These are phyloP conservation scores for Uloborus diversus DNA, from an alignment of 1,140 invertebrate species.

Conservation along the genomic window DNA sequence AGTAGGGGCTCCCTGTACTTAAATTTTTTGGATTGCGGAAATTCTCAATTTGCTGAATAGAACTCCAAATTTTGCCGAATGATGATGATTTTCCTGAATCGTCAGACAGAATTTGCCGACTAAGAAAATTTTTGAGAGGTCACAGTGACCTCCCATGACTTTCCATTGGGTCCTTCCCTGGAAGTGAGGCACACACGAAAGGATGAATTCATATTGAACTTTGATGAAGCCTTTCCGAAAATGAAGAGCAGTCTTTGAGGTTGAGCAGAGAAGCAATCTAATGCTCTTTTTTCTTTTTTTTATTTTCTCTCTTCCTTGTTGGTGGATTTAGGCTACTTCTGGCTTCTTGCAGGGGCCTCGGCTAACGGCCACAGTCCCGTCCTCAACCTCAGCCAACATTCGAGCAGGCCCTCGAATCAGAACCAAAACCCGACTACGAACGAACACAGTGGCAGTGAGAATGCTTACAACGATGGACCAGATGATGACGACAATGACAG, in stretches of 20 bases:
- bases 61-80: no score
- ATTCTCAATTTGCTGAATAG: no score
- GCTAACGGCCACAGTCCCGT: constrained; percentile 90
- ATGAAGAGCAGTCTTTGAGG: constrained; percentile 6
- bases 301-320: constrained; percentile 13
- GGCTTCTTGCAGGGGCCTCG: constrained; percentile 72
- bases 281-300: constrained; percentile 22
- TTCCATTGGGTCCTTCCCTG: no score
- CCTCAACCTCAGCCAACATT: constrained; percentile 86
- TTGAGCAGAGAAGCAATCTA: constrained; percentile 33
- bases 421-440: constrained; percentile 9
- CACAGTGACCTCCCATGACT: no score
- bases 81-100: no score
- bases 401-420: constrained; percentile 63
- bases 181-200: no score
- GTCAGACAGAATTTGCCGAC: no score
- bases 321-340: constrained; percentile 54
- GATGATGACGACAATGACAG: constrained; percentile 79
- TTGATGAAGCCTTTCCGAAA: neutral
- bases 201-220: no score
- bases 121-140: no score
- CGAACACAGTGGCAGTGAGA: constrained; percentile 73
- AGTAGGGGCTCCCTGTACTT: no score
- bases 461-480: constrained; percentile 63
- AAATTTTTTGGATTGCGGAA: no score